phyloP scores from a whole-genome alignment of 2,113 vertebrate species.

The Sinocyclocheilus anophthalmus region DNA sequence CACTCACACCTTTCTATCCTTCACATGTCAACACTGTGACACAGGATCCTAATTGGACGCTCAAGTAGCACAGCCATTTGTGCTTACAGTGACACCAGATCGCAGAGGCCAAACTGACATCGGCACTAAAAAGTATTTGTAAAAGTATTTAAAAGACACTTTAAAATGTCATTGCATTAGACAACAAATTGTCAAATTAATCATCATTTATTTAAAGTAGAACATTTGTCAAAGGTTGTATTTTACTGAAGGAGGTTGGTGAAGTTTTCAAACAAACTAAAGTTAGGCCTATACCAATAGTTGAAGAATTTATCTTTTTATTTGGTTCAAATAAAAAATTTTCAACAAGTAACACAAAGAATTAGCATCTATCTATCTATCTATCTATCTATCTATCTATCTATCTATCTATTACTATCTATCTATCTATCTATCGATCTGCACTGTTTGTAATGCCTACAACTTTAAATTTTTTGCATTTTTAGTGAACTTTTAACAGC shows the following conservation, averaged over 20 bases:
- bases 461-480: too few relatives aligned
- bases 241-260: too few relatives aligned
- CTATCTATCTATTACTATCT: too few relatives aligned
- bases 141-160: constrained; percentile 3
- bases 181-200: neutral
- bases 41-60: constrained; percentile 75
- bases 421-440: neutral
- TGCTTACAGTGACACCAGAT: constrained; percentile 67
- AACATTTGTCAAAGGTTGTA: too few relatives aligned
- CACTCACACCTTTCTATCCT: constrained; percentile 62
- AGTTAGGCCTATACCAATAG: too few relatives aligned
- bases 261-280: too few relatives aligned
- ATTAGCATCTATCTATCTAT: neutral
- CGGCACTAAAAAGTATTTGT: neutral
- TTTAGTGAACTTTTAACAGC: too few relatives aligned
- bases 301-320: too few relatives aligned
- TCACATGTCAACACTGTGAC: constrained; percentile 72
- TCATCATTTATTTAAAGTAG: neutral
- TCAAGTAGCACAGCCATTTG: constrained; percentile 55
- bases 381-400: neutral
- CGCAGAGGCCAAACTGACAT: constrained; percentile 42
- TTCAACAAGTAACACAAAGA: too few relatives aligned
- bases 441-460: too few relatives aligned
- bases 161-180: constrained; percentile 4
- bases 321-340: too few relatives aligned